phyloP scores from a whole-genome alignment of 2,888 invertebrate genomes.

The Endomychus coccineus region DNA sequence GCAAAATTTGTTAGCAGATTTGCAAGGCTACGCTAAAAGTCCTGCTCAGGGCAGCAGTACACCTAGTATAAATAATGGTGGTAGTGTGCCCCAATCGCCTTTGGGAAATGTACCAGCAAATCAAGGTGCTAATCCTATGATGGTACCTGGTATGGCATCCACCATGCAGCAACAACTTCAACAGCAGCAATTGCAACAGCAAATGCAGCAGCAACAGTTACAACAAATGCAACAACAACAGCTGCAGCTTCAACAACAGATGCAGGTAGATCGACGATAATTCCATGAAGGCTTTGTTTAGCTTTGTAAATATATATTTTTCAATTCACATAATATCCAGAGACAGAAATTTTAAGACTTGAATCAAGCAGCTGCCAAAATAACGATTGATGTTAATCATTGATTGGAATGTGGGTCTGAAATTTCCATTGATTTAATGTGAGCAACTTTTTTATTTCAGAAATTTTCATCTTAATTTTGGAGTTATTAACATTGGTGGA shows the following conservation, averaged over 20 bases:
- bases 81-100: conserved; percentile 19
- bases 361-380: too few relatives aligned
- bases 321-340: too few relatives aligned
- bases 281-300: too few relatives aligned
- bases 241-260: conserved; percentile 50
- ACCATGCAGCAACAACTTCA: conserved; percentile 41
- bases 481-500: too few relatives aligned
- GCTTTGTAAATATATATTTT: too few relatives aligned
- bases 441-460: too few relatives aligned
- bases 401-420: too few relatives aligned
- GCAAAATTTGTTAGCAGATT: conserved; percentile 79
- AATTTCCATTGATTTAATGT: too few relatives aligned
- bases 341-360: too few relatives aligned
- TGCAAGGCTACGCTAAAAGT: conserved; percentile 56
- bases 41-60: conserved; percentile 46
- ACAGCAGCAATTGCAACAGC: conserved; percentile 49
- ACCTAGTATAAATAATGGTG: conserved; percentile 42
- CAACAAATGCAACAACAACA: conserved; percentile 52
- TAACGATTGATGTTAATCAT: too few relatives aligned
- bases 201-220: conserved; percentile 49
- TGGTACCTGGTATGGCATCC: conserved; percentile 49
- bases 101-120: conserved; percentile 31
- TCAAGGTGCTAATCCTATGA: conserved; percentile 45
- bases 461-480: too few relatives aligned
- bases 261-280: conserved; percentile 54